Evolutionary conservation across 2,888 invertebrate species (phyloP).

Genomic region (Hydrotaea cyrtoneurina): DNA sequence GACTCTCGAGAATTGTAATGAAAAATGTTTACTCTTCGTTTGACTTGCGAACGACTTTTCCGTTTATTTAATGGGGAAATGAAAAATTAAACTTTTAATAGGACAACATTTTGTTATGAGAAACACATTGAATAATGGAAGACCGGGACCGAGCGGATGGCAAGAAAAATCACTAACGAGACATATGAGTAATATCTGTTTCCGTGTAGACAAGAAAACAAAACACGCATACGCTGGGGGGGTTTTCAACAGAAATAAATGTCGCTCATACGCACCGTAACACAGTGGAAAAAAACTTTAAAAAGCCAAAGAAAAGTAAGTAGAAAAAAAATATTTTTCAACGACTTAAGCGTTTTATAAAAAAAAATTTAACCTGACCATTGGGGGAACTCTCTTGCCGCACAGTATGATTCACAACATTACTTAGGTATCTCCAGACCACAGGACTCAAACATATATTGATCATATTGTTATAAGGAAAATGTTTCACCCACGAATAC

Average conservation of each 20-base stretch:
- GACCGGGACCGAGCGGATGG: background rate
- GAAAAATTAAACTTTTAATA: slow-evolving; percentile 33
- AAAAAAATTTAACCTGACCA: too few relatives aligned
- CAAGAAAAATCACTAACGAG: background rate
- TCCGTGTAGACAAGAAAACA: background rate
- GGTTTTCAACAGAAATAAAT: background rate
- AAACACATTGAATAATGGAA: background rate
- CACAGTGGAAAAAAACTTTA: background rate
- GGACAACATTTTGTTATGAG: background rate
- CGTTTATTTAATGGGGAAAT: slow-evolving; percentile 12
- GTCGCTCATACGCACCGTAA: background rate
- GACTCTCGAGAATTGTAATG: slow-evolving; percentile 18
- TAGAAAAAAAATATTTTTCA: too few relatives aligned
- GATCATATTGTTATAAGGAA: too few relatives aligned
- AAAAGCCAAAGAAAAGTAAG: too few relatives aligned
- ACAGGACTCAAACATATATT: too few relatives aligned
- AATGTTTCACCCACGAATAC: too few relatives aligned
- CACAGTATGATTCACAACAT: too few relatives aligned
- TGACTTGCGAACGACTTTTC: background rate
- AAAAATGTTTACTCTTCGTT: slow-evolving; percentile 16
- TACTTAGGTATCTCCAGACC: too few relatives aligned
- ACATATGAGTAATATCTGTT: background rate
- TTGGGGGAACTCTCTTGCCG: too few relatives aligned
- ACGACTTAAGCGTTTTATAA: too few relatives aligned
- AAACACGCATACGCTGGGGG: background rate